Evolutionary conservation across 2,888 invertebrate species (phyloP).

Genomic region (Agriotes lineatus): DNA sequence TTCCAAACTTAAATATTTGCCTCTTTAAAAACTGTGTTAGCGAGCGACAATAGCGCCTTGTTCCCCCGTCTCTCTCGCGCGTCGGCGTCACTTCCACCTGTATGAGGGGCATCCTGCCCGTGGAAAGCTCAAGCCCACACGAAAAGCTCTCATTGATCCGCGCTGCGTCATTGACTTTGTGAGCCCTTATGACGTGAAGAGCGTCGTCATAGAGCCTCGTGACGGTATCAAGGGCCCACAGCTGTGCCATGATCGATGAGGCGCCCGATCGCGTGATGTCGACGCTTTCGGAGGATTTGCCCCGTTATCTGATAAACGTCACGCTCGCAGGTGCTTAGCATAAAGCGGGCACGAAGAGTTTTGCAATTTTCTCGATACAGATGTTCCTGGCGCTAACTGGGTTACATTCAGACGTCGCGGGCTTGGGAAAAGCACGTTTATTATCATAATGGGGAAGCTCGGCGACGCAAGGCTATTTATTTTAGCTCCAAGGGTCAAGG

Average conservation of each 20-base stretch:
- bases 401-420: neutral
- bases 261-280: conserved; percentile 28
- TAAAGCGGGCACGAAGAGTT: conserved; percentile 5
- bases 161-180: conserved; percentile 15
- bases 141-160: conserved; percentile 27
- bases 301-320: conserved; percentile 24
- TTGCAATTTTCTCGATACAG: conserved; percentile 8
- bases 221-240: conserved; percentile 40
- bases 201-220: conserved; percentile 39
- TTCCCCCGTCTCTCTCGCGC: too few species aligned
- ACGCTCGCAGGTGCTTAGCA: conserved; percentile 19
- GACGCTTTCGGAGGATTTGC: conserved; percentile 25
- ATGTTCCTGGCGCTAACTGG: neutral
- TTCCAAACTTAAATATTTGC: conserved; percentile 21
- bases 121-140: conserved; percentile 29
- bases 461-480: too few species aligned
- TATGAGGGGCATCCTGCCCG: neutral
- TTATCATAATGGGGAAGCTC: too few species aligned
- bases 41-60: neutral
- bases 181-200: conserved; percentile 25
- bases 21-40: conserved; percentile 7
- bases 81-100: conserved; percentile 5
- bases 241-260: conserved; percentile 45
- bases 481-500: too few species aligned
- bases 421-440: neutral